Percentiles rank a stretch among this genome's conserved stretches.
Evolutionary conservation across 1,140 invertebrate species (phyloP).

Genomic region (Apis dorsata): DNA sequence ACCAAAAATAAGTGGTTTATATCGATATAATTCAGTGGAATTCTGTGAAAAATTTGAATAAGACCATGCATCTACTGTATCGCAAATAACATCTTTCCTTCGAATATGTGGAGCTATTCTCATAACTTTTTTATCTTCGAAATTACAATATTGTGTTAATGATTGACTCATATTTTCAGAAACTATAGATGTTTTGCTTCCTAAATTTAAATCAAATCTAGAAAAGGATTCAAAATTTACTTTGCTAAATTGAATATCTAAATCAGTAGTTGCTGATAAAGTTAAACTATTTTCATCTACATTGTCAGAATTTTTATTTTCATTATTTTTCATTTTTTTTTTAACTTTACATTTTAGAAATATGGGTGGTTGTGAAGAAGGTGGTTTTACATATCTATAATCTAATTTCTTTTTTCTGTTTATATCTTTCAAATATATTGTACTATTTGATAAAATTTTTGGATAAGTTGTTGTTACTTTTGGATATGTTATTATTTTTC

Average conservation of each 20-base stretch:
- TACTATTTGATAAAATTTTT: constrained; percentile 53
- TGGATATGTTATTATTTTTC: constrained; percentile 71
- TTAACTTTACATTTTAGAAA: constrained; percentile 74
- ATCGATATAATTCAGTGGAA: constrained; percentile 60
- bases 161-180: constrained; percentile 58
- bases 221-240: constrained; percentile 65
- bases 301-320: constrained; percentile 27
- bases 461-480: constrained; percentile 68
- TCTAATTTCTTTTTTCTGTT: constrained; percentile 61
- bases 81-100: constrained; percentile 81
- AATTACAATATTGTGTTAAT: constrained; percentile 74
- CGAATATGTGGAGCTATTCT: constrained; percentile 76
- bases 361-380: constrained; percentile 65
- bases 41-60: constrained; percentile 42
- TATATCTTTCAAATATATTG: constrained; percentile 33
- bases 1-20: constrained; percentile 87
- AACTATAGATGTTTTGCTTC: not conserved
- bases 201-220: constrained; percentile 54
- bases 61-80: constrained; percentile 83
- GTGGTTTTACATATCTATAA: constrained; percentile 65
- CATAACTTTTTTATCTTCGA: constrained; percentile 76
- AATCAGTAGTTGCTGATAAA: constrained; percentile 69
- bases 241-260: constrained; percentile 77
- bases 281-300: constrained; percentile 13
- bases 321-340: constrained; percentile 41